phyloP scores from a whole-genome alignment of 2,113 vertebrate genomes.

The Phalacrocorax brasilianus region DNA sequence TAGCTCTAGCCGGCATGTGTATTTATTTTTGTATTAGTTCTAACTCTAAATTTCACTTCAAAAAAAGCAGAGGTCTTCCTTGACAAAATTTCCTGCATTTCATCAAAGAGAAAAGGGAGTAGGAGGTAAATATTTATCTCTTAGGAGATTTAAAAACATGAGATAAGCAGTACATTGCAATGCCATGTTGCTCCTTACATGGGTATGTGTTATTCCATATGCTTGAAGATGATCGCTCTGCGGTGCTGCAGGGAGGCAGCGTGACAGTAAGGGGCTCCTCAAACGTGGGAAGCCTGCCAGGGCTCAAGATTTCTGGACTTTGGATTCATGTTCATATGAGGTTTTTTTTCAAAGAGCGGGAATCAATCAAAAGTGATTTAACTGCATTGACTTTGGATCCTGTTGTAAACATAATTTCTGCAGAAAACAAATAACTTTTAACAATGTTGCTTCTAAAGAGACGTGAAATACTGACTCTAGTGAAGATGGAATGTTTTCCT shows the following conservation, averaged over 20 bases:
- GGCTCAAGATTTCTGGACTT: background rate
- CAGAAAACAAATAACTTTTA: background rate
- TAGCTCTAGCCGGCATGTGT: background rate
- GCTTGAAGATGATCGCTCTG: accelerated
- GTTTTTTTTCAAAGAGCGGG: background rate
- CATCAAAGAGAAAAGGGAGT: background rate
- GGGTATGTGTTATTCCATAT: background rate
- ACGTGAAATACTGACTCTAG: background rate
- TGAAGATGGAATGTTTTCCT: background rate
- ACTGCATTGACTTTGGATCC: background rate
- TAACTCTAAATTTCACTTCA: background rate
- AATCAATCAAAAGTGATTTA: background rate
- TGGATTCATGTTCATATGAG: background rate
- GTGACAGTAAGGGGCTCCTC: background rate
- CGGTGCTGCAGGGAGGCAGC: background rate
- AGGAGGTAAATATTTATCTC: background rate
- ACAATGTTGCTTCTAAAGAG: background rate
- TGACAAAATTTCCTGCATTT: background rate
- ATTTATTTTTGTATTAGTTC: background rate
- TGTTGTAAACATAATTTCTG: background rate
- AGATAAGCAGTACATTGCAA: background rate
- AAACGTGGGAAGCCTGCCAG: background rate
- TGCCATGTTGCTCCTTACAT: background rate
- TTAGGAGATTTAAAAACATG: background rate
- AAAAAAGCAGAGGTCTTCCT: background rate